These are phyloP conservation scores for Palythoa caribaeorum DNA, from an alignment of 92 coral and sea anemone genomes.

Conservation along the genomic window DNA sequence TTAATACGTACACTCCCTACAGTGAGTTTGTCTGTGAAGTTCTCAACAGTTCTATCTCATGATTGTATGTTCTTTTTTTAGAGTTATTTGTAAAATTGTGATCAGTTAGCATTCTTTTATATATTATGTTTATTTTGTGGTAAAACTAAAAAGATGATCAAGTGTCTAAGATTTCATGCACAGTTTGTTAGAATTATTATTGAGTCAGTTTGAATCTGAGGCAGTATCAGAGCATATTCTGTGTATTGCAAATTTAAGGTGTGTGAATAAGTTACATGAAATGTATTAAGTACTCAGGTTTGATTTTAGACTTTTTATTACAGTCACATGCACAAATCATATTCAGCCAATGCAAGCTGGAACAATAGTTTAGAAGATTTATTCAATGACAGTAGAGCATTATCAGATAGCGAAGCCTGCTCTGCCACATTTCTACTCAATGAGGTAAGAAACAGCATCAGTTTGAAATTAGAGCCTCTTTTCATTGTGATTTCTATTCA, in stretches of 20 bases:
- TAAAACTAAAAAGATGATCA: too few relatives aligned
- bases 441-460: slow-evolving; percentile 59
- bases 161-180: too few relatives aligned
- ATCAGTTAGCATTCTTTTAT: background rate
- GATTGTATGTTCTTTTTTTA: background rate
- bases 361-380: slow-evolving; percentile 92
- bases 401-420: slow-evolving; percentile 94
- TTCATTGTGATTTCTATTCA: background rate
- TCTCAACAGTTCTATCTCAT: too few relatives aligned
- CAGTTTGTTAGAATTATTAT: too few relatives aligned
- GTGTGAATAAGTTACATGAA: too few relatives aligned
- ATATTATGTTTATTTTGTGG: too few relatives aligned
- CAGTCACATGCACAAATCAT: slow-evolving; percentile 71
- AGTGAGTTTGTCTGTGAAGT: background rate
- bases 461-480: background rate
- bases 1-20: background rate
- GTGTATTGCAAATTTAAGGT: too few relatives aligned
- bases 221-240: too few relatives aligned
- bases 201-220: too few relatives aligned
- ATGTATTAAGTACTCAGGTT: background rate
- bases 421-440: slow-evolving; percentile 71
- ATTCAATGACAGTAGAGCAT: slow-evolving; percentile 62
- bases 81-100: background rate
- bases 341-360: slow-evolving; percentile 92
- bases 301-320: slow-evolving; percentile 19